These are phyloP conservation scores for Pogonomyrmex barbatus DNA, from an alignment of 1,140 invertebrate species.

Conservation along the genomic window DNA sequence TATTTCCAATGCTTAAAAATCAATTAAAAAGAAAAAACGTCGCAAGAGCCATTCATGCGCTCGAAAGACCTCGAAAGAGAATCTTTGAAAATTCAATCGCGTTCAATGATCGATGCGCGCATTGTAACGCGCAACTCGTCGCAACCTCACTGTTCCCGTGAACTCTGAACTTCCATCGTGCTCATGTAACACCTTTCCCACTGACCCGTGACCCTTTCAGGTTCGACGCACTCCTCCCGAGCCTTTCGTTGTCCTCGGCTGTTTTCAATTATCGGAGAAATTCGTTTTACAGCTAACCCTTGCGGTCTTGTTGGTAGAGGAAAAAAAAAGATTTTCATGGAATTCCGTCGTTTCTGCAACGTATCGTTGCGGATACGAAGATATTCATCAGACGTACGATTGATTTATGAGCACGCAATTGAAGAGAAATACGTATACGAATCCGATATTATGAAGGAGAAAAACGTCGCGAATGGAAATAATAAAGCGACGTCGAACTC, in stretches of 20 bases:
- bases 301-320: not conserved
- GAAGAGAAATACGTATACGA: not conserved
- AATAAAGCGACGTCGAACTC: constrained; percentile 17
- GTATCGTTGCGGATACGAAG: not conserved
- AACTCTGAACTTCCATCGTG: constrained; percentile 73
- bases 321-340: not conserved
- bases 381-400: not conserved
- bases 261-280: constrained; percentile 75
- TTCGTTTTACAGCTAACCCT: constrained; percentile 61
- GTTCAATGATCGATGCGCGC: constrained; percentile 37
- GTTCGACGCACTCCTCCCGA: constrained; percentile 51
- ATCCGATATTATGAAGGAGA: not conserved
- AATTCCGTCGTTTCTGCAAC: not conserved
- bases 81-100: constrained; percentile 30
- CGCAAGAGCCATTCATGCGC: not conserved
- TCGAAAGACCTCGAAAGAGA: constrained; percentile 6
- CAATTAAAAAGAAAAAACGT: not conserved
- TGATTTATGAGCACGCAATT: constrained; percentile 19
- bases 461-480: constrained; percentile 13
- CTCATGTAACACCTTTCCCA: constrained; percentile 68
- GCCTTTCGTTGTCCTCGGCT: constrained; percentile 64
- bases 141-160: constrained; percentile 62
- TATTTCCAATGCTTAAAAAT: constrained; percentile 22
- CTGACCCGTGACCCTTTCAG: constrained; percentile 73
- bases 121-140: constrained; percentile 29